Conservation (phyloP, 2,797 vertebrate species). For the Buceros bicornis region DNA sequence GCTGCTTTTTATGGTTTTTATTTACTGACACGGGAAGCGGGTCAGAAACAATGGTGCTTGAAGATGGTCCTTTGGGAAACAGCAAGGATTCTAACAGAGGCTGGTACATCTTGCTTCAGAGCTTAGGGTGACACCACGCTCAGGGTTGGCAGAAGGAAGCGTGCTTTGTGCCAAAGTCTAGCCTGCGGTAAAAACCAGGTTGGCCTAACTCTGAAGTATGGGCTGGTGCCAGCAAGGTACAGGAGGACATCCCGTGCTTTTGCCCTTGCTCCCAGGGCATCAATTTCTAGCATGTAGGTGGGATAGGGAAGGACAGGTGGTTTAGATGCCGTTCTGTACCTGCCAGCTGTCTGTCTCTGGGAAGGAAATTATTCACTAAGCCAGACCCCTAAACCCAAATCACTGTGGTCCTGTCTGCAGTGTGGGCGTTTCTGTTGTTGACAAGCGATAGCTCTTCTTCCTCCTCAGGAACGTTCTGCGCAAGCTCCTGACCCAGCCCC, state of each 20-base stretch:
- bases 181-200: not conserved
- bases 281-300: not conserved
- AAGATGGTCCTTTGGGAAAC: not conserved
- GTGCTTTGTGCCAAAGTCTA: not conserved
- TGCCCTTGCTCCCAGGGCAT: not conserved
- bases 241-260: accelerated
- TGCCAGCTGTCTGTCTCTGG: not conserved
- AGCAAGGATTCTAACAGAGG: not conserved
- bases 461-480: constrained; percentile 91
- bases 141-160: not conserved
- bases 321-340: not conserved
- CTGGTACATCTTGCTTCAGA: not conserved
- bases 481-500: constrained; percentile 95
- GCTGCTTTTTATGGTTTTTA: not conserved
- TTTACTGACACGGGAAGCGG: not conserved
- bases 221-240: not conserved
- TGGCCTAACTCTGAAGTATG: not conserved
- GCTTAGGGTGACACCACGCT: not conserved
- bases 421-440: accelerated
- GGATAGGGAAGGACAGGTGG: accelerated
- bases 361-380: not conserved
- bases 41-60: not conserved
- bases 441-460: accelerated
- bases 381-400: not conserved
- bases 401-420: accelerated